Base-by-base conservation (phyloP, 2,113 vertebrate species). In the Aptenodytes patagonicus region DNA sequence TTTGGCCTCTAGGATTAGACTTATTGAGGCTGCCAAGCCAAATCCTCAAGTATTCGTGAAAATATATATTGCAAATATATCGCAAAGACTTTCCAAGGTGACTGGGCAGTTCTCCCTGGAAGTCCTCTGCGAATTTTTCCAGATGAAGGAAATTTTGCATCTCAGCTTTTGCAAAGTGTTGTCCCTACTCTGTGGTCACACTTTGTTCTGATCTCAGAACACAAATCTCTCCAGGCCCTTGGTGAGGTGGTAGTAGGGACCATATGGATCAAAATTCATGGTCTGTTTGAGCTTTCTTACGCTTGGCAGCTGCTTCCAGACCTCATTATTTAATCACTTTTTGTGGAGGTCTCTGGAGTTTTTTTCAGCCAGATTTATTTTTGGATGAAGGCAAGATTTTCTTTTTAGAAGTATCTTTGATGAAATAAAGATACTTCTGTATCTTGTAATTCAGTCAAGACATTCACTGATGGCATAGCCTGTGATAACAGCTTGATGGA, bases 401-500 rank as follows among this genome's bases (percentile, higher is more conserved):
- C 11, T 36, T 88, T 80, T 83, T 51, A 94, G 55, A 89, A 84
- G 34, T 38, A 58, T 77, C 19, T 95, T 93, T 89, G 51, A 73
- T 88, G 40, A 94, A 94, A 57, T 44, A 42, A 42, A 42, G 42
- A 42, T 42, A 42, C 14, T 42, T 42, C 42, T 42, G 42, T 42
- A 42, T 13, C 42, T 42, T 42, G 42, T 94, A 96, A 90, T 92
- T 95, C 62, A 73, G 77, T 95, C 36, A 95, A 88, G 82, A 91
- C 51, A 75, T 94, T 90, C 22, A 54, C 72, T 95, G 94, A 69
- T 42, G 40, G 76, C 66, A 89, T 66, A 82, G 69, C 26, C 42
- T 79, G 24, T 75, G n/a, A 68, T 44, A 90, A 46, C 42, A 77
- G 29, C 69, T 95, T 96, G 75, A 70, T 72, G 71, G 58, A 96